phyloP scores from a whole-genome alignment of 23 tunicate genomes.

The Corella eumyota region DNA sequence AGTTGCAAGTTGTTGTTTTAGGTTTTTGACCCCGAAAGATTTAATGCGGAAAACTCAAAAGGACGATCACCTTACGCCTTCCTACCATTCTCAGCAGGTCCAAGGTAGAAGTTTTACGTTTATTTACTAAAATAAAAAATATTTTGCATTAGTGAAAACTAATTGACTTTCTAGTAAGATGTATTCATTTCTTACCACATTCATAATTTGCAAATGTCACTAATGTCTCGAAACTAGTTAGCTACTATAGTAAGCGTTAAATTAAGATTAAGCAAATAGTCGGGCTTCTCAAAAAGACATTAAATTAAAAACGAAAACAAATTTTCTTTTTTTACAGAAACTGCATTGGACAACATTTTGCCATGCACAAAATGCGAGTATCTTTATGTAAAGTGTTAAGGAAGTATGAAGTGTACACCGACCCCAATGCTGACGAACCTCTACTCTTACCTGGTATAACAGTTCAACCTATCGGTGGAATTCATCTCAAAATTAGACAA shows the following conservation, averaged over 20 bases:
- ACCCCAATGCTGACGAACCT: not conserved
- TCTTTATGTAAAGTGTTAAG: not conserved
- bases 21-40: conserved; percentile 70
- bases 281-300: too few relatives aligned
- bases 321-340: not conserved
- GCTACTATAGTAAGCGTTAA: too few relatives aligned
- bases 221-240: too few relatives aligned
- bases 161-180: too few relatives aligned
- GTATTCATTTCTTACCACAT: too few relatives aligned
- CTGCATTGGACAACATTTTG: not conserved
- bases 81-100: conserved; percentile 57
- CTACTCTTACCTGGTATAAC: not conserved
- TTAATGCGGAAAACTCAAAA: conserved; percentile 36
- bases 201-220: too few relatives aligned
- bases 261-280: too few relatives aligned
- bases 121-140: too few relatives aligned
- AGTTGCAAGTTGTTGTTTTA: not conserved
- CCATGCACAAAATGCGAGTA: not conserved
- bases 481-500: conserved; percentile 1
- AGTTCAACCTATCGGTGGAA: not conserved
- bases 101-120: too few relatives aligned
- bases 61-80: conserved; percentile 56
- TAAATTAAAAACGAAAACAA: too few relatives aligned
- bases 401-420: not conserved
- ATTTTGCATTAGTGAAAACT: too few relatives aligned